phyloP scores from a whole-genome alignment of 1,140 invertebrate species.

The Drosophila yakuba region DNA sequence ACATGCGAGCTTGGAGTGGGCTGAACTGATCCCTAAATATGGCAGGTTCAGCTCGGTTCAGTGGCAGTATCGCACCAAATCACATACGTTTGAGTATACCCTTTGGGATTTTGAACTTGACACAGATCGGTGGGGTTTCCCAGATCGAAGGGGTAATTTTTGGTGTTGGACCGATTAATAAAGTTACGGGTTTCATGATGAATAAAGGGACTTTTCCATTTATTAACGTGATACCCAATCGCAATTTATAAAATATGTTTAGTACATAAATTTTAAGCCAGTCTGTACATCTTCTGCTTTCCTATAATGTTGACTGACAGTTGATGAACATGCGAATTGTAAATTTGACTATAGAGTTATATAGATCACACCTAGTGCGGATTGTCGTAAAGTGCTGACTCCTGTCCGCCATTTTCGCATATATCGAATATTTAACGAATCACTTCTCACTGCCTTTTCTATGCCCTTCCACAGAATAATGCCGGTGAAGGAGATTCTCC shows the following conservation, averaged over 20 bases:
- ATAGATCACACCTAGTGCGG: slow-evolving; percentile 27
- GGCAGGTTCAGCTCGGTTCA: slow-evolving; percentile 28
- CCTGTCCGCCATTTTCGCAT: slow-evolving; percentile 4
- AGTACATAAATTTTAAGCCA: too few species aligned
- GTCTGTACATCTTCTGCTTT: not conserved
- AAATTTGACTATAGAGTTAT: slow-evolving; percentile 19
- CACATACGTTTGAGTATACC: slow-evolving; percentile 18
- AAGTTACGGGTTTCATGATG: too few species aligned
- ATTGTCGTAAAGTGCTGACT: slow-evolving; percentile 28
- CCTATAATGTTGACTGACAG: not conserved
- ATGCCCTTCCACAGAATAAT: slow-evolving; percentile 77
- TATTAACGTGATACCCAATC: too few species aligned
- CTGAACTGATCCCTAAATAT: slow-evolving; percentile 50
- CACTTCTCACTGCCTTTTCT: slow-evolving; percentile 31
- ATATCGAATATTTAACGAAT: slow-evolving; percentile 23
- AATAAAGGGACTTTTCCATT: too few species aligned
- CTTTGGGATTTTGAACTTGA: slow-evolving; percentile 57
- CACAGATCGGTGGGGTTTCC: slow-evolving; percentile 13
- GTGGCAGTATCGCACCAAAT: slow-evolving; percentile 18
- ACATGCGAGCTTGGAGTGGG: slow-evolving; percentile 39
- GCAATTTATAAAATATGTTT: not conserved
- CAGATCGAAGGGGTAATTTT: not conserved
- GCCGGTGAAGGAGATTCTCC: slow-evolving; percentile 90
- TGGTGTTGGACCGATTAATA: not conserved
- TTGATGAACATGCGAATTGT: slow-evolving; percentile 4